A percentile compares a stretch with the other conserved stretches of the same genome.
Conservation (phyloP, 2,888 invertebrate genomes). For the Ophion ellenae region DNA sequence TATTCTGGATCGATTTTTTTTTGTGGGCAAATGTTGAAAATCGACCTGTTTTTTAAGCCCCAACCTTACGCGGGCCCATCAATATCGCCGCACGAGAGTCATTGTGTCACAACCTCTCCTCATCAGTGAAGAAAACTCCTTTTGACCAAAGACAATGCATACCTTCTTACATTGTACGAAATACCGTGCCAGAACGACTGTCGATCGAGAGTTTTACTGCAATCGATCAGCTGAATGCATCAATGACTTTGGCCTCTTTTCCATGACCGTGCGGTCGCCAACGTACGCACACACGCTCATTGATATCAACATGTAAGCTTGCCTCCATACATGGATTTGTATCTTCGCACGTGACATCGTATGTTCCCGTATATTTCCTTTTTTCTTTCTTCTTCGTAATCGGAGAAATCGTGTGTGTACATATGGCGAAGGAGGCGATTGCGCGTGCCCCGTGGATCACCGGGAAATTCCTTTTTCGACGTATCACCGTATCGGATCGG, state of each 20-base stretch:
- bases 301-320: neutral
- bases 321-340: neutral
- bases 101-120: constrained; percentile 17
- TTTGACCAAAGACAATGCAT: constrained; percentile 8
- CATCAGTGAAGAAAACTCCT: constrained; percentile 35
- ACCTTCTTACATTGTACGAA: constrained; percentile 1
- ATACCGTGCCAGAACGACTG: neutral
- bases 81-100: neutral
- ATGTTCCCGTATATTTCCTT: constrained; percentile 13
- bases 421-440: constrained; percentile 35
- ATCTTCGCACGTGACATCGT: constrained; percentile 27
- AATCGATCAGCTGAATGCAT: constrained; percentile 46
- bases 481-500: constrained; percentile 62
- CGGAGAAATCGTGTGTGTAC: constrained; percentile 48
- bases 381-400: constrained; percentile 17
- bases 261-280: constrained; percentile 44
- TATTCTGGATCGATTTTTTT: no score
- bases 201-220: constrained; percentile 27
- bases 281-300: neutral
- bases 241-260: constrained; percentile 57
- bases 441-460: constrained; percentile 59
- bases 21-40: no score
- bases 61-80: no score
- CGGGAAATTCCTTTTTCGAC: constrained; percentile 64
- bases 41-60: no score